A percentile compares a stretch with the other conserved stretches of the same genome.
Conservation (phyloP, 2,888 invertebrate species). For the Baccha elongata region DNA sequence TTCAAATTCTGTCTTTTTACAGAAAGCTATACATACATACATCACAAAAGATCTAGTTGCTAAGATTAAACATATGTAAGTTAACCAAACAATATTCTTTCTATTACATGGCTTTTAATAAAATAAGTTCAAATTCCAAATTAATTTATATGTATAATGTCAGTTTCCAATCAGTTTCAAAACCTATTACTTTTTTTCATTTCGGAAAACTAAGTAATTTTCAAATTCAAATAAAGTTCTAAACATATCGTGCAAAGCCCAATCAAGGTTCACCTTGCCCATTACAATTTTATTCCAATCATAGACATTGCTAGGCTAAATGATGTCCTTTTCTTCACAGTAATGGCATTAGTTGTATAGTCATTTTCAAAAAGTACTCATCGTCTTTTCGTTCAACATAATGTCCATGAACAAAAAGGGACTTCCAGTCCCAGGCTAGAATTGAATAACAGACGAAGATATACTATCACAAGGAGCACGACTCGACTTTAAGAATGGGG, state of each 20-base stretch:
- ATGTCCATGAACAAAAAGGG: slow-evolving; percentile 33
- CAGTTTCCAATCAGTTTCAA: no score
- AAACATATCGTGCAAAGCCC: not conserved
- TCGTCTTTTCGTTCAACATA: slow-evolving; percentile 40
- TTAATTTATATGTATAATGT: no score
- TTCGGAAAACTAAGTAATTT: not conserved
- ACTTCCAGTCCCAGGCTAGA: slow-evolving; percentile 15
- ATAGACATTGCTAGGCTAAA: slow-evolving; percentile 17
- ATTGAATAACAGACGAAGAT: slow-evolving; percentile 36
- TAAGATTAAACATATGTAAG: no score
- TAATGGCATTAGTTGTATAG: slow-evolving; percentile 38
- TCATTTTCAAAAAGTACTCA: slow-evolving; percentile 37
- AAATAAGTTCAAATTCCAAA: no score
- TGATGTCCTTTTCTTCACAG: slow-evolving; percentile 36
- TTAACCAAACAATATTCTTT: no score
- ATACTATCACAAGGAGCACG: slow-evolving; percentile 27
- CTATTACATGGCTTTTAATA: no score
- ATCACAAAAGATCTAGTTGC: no score
- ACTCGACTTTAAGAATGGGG: not conserved
- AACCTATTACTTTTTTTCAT: no score
- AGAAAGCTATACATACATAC: no score
- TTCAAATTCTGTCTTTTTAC: no score
- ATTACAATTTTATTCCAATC: slow-evolving; percentile 14
- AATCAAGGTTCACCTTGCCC: slow-evolving; percentile 5
- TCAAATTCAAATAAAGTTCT: not conserved